These are phyloP conservation scores for Drosophila imparisetae DNA, from an alignment of 2,888 invertebrate species.

Conservation along the genomic window DNA sequence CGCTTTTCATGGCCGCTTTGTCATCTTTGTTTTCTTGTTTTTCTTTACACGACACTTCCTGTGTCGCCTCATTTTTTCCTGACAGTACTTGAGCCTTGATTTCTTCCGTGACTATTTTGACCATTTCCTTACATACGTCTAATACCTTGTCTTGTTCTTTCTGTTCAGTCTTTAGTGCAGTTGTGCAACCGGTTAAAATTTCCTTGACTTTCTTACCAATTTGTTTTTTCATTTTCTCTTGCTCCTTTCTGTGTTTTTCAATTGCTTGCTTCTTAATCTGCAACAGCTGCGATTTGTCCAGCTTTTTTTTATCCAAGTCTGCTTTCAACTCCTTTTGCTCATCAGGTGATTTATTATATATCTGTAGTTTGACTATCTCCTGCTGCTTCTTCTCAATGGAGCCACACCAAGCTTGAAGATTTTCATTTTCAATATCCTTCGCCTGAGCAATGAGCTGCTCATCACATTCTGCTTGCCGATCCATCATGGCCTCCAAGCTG, in stretches of 20 bases:
- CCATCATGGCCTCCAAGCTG: constrained; percentile 29
- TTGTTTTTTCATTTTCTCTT: neutral
- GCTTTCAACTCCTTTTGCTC: constrained; percentile 3
- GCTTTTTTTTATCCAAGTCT: constrained; percentile 2
- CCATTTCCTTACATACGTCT: constrained; percentile 10
- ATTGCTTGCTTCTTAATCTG: neutral
- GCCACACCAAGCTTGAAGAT: constrained; percentile 16
- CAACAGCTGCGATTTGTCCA: neutral
- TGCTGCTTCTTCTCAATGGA: constrained; percentile 15
- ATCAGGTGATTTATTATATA: neutral
- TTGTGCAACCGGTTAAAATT: constrained; percentile 17
- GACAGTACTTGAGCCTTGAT: neutral
- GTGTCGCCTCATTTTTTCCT: neutral
- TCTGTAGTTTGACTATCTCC: constrained; percentile 4
- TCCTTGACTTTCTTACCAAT: constrained; percentile 10
- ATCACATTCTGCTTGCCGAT: constrained; percentile 49
- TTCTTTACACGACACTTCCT: neutral
- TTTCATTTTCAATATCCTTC: constrained; percentile 25
- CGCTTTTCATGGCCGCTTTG: neutral
- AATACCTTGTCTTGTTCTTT: neutral
- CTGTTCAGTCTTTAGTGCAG: neutral
- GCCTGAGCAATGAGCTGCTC: constrained; percentile 35
- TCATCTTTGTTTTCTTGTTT: neutral
- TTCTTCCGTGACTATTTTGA: constrained; percentile 8
- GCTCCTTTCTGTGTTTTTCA: neutral